Evolutionary conservation across 2,797 vertebrate genomes (phyloP), one percentile per base, ranked within the genome.

Genomic region (Megalops cyprinoides): DNA sequence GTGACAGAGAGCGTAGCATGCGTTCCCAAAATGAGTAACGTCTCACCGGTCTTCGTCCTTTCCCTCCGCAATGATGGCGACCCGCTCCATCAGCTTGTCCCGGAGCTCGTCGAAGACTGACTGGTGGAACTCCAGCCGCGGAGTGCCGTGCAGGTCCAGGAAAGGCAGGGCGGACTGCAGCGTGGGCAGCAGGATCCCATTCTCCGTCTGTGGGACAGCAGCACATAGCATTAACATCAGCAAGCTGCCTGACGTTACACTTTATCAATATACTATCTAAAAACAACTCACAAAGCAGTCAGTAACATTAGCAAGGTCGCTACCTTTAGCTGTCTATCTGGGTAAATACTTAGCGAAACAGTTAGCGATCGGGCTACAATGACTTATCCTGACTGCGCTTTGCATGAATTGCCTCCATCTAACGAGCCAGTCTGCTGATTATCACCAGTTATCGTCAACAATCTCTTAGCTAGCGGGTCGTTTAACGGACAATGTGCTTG

Each of bases 51-150:
- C 96, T 7, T 97, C 97, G 0, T 95, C 96, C 55, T 98, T 99
- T 42, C 97, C 97, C 89, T 98, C 98, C 0, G 97, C 98, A 0
- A 99, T 99, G 75, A 90, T 89, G 0, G 97, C 98, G 1, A 99
- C 96, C 20, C 97, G 93, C 89, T 99, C 98, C 95, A 98, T 95
- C 82, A 99, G 90, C 86, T 99, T 99, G 15, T 99, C 98, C 0
- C 98, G 89, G 10, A 99, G 94, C 90, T 99, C 98, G 0, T 99
- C 97, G 1, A 99, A 99, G 31, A 99, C 98, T 0, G 98, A 99
- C 93, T 99, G 98, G 86, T 99, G 98, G 87, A 99, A 99, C 92
- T 99, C 98, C n/a, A 98, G 91, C 4, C 98, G 93, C 0, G 98
- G 98, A 0, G 97, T 99, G 18, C 98, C 97, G 0, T 99, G 98